Percentiles rank a stretch among this genome's conserved stretches.
These are phyloP conservation scores for Lynx canadensis DNA, from an alignment of 2,113 vertebrate species.

Conservation along the genomic window DNA sequence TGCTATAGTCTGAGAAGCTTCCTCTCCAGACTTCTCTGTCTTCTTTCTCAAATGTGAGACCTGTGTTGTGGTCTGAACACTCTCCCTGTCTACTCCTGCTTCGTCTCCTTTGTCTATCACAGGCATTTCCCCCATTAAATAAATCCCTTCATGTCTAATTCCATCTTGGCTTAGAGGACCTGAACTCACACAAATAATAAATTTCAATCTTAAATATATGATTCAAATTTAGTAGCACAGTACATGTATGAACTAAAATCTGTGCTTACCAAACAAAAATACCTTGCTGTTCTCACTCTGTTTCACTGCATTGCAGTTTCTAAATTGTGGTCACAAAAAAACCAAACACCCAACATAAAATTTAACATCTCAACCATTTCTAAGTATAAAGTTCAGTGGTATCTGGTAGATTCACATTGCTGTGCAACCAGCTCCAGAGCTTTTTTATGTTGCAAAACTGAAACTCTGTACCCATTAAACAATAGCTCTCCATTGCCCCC, in stretches of 20 bases:
- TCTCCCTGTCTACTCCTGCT: neutral
- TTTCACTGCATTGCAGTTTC: neutral
- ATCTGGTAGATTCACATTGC: neutral
- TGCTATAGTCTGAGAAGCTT: neutral
- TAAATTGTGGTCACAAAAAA: neutral
- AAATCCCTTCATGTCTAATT: neutral
- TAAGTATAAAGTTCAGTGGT: neutral
- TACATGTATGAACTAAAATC: neutral
- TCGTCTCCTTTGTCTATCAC: neutral
- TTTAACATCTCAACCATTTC: neutral
- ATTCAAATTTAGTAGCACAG: neutral
- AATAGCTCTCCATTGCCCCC: neutral
- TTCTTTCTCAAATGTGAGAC: neutral
- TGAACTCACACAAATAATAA: neutral
- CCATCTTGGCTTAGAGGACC: neutral
- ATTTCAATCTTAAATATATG: neutral
- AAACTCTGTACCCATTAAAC: neutral
- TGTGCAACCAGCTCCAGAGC: neutral
- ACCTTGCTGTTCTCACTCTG: neutral
- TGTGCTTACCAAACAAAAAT: neutral
- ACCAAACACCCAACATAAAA: neutral
- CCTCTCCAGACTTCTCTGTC: neutral
- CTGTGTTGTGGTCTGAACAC: neutral
- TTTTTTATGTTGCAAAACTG: neutral
- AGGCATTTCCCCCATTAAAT: neutral